phyloP scores from a whole-genome alignment of 2,797 vertebrate genomes.

The Apogon hyalosoma region DNA sequence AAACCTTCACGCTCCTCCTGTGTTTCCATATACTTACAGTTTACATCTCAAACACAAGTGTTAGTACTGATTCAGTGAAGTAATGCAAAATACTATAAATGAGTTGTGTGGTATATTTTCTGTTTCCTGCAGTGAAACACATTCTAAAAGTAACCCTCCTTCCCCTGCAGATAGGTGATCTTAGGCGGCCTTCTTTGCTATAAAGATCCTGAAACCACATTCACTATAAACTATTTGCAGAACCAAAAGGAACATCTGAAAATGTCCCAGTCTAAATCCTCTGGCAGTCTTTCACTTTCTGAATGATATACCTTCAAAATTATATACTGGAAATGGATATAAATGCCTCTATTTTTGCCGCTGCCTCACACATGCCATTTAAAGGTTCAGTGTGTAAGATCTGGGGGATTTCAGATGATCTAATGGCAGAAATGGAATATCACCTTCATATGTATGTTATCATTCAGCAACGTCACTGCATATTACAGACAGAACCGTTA shows the following conservation, averaged over 20 bases:
- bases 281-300: constrained; percentile 22
- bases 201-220: constrained; percentile 56
- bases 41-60: no score
- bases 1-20: no score
- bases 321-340: constrained; percentile 24
- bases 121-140: no score
- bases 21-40: no score
- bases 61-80: no score
- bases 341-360: constrained; percentile 23
- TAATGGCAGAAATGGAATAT: no score
- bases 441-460: no score
- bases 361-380: constrained; percentile 29
- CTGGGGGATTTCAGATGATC: constrained; percentile 12
- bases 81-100: no score
- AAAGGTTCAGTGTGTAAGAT: background rate
- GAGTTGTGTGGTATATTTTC: no score
- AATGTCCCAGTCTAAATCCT: constrained; percentile 41
- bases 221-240: constrained; percentile 62
- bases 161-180: constrained; percentile 21
- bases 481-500: no score
- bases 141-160: no score
- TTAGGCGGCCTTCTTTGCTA: constrained; percentile 44
- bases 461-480: no score
- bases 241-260: constrained; percentile 52
- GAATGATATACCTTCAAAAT: constrained; percentile 51